A percentile compares a stretch with the other conserved stretches of the same genome.
These are phyloP conservation scores for Equus przewalskii DNA, from an alignment of 2,113 vertebrate species.

Conservation along the genomic window DNA sequence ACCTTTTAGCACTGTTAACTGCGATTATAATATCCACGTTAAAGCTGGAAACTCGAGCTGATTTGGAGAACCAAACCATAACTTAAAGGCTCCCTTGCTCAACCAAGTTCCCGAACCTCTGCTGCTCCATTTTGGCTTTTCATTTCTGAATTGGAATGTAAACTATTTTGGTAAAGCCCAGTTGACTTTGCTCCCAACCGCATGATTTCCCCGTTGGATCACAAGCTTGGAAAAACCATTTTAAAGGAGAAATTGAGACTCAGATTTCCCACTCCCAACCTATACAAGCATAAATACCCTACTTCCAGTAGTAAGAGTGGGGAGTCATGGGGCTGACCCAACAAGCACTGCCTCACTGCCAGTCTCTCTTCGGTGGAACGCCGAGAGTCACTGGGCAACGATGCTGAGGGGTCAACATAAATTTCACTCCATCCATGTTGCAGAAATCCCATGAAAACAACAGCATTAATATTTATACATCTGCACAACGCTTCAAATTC, in stretches of 20 bases:
- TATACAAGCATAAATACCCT: not conserved
- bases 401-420: not conserved
- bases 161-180: not conserved
- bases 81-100: not conserved
- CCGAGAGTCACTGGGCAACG: not conserved
- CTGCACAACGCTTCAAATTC: not conserved
- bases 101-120: not conserved
- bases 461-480: not conserved
- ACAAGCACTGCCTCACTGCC: not conserved
- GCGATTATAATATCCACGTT: not conserved
- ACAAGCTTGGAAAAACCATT: constrained; percentile 18
- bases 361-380: not conserved
- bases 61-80: not conserved
- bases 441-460: not conserved
- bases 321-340: not conserved
- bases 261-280: not conserved
- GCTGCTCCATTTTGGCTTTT: not conserved
- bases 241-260: not conserved
- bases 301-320: not conserved
- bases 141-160: not conserved
- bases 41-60: not conserved
- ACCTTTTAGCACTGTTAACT: not conserved
- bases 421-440: not conserved
- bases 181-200: not conserved
- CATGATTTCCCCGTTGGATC: not conserved